These are phyloP conservation scores for Apogon talboti DNA, from an alignment of 2,797 vertebrate species.

Conservation along the genomic window DNA sequence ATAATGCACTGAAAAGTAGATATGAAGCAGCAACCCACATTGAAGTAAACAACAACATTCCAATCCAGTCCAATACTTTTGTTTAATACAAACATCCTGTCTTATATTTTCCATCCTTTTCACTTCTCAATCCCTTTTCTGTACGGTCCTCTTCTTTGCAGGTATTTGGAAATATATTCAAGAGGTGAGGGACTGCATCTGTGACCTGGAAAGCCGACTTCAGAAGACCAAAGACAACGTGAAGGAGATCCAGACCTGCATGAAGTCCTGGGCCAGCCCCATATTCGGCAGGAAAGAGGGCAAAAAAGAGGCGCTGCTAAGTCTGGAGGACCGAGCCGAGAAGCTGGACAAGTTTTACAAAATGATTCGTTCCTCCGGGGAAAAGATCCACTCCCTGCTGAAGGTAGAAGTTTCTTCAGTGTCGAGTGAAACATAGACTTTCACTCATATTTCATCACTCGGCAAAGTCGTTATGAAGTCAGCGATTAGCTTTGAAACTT, in stretches of 20 bases:
- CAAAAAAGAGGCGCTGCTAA: slow-evolving; percentile 88
- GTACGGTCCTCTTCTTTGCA: slow-evolving; percentile 54
- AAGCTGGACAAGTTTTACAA: slow-evolving; percentile 82
- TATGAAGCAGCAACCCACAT: no score
- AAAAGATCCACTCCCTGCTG: slow-evolving; percentile 88
- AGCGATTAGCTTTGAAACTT: neutral
- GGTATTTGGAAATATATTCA: slow-evolving; percentile 89
- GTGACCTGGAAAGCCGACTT: slow-evolving; percentile 86
- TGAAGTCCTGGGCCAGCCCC: slow-evolving; percentile 87
- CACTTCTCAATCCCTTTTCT: no score
- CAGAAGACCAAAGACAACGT: slow-evolving; percentile 90
- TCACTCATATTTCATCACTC: slow-evolving; percentile 28
- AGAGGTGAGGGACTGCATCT: slow-evolving; percentile 77
- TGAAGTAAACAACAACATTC: no score
- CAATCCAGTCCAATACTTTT: neutral
- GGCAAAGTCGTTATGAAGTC: slow-evolving; percentile 4
- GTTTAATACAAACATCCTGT: neutral
- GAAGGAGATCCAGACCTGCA: slow-evolving; percentile 86
- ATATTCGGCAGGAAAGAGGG: slow-evolving; percentile 90
- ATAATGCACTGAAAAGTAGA: neutral
- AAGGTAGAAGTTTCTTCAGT: slow-evolving; percentile 76
- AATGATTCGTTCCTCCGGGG: slow-evolving; percentile 85
- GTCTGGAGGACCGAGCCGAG: slow-evolving; percentile 86
- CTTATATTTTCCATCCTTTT: slow-evolving; percentile 17
- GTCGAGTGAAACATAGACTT: slow-evolving; percentile 28